Percentiles rank a stretch among this genome's conserved stretches.
Evolutionary conservation across 2,797 vertebrate species (phyloP).

Genomic region (Pangasius krempfi): DNA sequence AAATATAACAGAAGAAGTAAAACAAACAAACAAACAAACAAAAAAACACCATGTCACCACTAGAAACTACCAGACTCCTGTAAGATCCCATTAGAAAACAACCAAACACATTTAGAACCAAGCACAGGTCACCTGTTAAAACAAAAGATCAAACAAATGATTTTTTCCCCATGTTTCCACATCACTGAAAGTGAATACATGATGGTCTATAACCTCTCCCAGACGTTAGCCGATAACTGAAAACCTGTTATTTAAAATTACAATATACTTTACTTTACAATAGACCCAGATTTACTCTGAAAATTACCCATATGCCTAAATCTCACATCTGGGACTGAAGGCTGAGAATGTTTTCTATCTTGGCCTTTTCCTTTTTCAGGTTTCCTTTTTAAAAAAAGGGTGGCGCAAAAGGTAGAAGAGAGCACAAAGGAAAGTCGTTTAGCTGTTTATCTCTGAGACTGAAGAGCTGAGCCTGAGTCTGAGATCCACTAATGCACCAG

Average conservation of each 20-base stretch:
- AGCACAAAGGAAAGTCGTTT: constrained; percentile 46
- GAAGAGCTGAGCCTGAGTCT: constrained; percentile 32
- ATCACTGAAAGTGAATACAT: background rate
- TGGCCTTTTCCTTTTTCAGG: constrained; percentile 5
- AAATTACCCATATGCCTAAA: constrained; percentile 48
- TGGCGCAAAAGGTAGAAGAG: background rate
- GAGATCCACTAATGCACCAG: constrained; percentile 4
- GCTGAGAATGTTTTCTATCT: constrained; percentile 13
- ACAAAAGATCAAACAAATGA: background rate
- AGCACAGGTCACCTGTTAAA: background rate
- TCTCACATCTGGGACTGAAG: constrained; percentile 23
- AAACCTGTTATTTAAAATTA: background rate
- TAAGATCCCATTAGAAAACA: background rate
- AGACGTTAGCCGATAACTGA: background rate
- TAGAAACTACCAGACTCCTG: background rate
- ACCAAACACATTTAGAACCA: background rate
- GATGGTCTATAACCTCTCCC: background rate
- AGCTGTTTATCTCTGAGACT: constrained; percentile 46
- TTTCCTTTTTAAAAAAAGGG: background rate
- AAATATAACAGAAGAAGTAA: background rate
- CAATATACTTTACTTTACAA: background rate
- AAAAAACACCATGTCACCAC: background rate
- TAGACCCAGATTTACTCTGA: constrained; percentile 34
- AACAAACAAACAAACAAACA: background rate
- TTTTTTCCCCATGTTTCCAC: background rate